Evolutionary conservation across 92 coral and sea anemone genomes (phyloP), one percentile per base, ranked within the genome.

Genomic region (Pocillopora meandrina): DNA sequence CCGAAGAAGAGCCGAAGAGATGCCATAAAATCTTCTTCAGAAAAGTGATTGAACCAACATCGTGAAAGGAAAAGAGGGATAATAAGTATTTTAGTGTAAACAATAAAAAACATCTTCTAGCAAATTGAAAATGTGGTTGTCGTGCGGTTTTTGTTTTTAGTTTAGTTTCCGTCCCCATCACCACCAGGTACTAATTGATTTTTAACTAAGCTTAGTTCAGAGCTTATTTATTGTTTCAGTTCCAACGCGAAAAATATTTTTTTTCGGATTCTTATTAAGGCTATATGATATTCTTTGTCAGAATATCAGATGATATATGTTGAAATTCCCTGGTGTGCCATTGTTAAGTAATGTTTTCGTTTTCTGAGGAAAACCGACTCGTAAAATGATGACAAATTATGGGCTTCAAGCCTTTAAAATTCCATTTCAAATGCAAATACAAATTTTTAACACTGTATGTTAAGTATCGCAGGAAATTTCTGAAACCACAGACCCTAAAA

Each of bases 401-500:
- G 20, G 7, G 34, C 17, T 34, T 11, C 49, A 18, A 31, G 73
- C 14, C 35, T 4, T 69, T 34, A 31, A 69, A 69, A 13, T 69
- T 34, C 74, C 42, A 16, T 70, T 70, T 70, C 2, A 36, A 70
- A 70, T 55, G 42, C 35, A 70, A 70, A 70, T 69, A 69, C 55
- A 42, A 42, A 42, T 7, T 3, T 42, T 42, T 42, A 42, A 42
- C 52, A 42, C 52, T 42, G 52, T 0, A 42, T 42, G 52, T 7
- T 42, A 42, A 42, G 7, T 42, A 42, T 42, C 4, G 52, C 52
- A 42, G 52, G 52, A 42, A 42, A 42, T 42, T 3, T 42, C 8
- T 42, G 8, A 3, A 42, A 42, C 52, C 52, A 0, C 5, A 0
- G 52, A 42, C 4, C 8, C 52, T 3, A 3, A 42, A 42, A 42